Percentiles rank a stretch among this genome's conserved stretches.
Conservation (phyloP, 2,888 invertebrate species). For the Fabriciana adippe region DNA sequence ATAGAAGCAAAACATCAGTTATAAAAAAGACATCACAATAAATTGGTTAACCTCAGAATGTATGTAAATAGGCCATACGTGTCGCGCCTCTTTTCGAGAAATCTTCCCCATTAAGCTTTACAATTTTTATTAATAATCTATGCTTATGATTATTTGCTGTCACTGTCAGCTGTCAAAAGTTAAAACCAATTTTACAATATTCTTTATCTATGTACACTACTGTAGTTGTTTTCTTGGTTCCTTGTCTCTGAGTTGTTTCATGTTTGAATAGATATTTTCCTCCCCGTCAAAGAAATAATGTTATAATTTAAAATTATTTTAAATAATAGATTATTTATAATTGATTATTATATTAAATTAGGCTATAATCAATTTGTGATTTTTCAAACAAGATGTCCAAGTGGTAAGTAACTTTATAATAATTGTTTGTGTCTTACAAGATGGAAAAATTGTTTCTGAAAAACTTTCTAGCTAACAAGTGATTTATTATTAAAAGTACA, state of each 20-base stretch:
- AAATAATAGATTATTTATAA: neutral
- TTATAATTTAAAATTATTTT: slow-evolving; percentile 13
- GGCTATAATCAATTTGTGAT: slow-evolving; percentile 1
- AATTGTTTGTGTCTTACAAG: slow-evolving; percentile 19
- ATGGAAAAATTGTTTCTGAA: neutral
- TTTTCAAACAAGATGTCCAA: slow-evolving; percentile 61
- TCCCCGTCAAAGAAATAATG: slow-evolving; percentile 10
- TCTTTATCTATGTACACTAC: slow-evolving; percentile 7
- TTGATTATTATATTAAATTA: slow-evolving; percentile 19
- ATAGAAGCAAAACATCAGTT: no score
- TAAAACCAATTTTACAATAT: neutral
- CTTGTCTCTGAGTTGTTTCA: no score
- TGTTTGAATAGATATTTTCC: slow-evolving; percentile 19
- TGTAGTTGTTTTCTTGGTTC: no score
- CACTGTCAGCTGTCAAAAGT: neutral
- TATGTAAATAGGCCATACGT: no score
- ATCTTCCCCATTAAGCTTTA: no score
- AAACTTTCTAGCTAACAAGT: neutral
- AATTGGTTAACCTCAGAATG: no score
- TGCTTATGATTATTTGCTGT: neutral
- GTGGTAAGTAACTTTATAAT: slow-evolving; percentile 53
- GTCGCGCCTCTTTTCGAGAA: no score
- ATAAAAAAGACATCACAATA: no score
- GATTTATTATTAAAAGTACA: neutral
- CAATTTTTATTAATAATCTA: no score